Conservation (phyloP, 2,888 invertebrate species). For the Drosophila phalerata region DNA sequence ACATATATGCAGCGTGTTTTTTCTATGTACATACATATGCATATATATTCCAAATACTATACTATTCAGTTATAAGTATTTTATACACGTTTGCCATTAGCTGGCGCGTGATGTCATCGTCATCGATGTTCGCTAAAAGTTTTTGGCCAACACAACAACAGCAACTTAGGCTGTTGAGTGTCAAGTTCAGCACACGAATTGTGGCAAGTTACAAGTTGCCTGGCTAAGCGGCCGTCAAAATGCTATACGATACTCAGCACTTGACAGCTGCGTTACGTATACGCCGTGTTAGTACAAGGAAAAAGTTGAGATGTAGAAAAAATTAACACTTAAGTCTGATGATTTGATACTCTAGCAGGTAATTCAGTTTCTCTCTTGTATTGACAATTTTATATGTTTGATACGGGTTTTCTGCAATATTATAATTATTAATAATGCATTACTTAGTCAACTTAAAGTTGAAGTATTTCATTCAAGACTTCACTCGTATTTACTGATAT, state of each 20-base stretch:
- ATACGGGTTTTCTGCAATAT: too few relatives aligned
- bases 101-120: slow-evolving; percentile 63
- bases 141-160: slow-evolving; percentile 18
- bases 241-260: slow-evolving; percentile 34
- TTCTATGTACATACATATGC: background rate
- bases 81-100: slow-evolving; percentile 66
- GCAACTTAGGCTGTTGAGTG: slow-evolving; percentile 39
- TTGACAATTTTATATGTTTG: too few relatives aligned
- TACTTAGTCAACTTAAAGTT: too few relatives aligned
- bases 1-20: slow-evolving; percentile 8
- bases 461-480: background rate
- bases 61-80: slow-evolving; percentile 44
- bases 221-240: slow-evolving; percentile 60
- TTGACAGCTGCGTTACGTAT: slow-evolving; percentile 56
- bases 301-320: background rate
- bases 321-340: background rate
- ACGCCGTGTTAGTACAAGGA: slow-evolving; percentile 13
- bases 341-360: background rate
- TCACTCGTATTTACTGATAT: background rate
- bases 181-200: slow-evolving; percentile 56
- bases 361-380: too few relatives aligned
- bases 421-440: too few relatives aligned
- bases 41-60: slow-evolving; percentile 18
- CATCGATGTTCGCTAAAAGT: slow-evolving; percentile 54
- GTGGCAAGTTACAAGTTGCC: slow-evolving; percentile 43